phyloP scores from a whole-genome alignment of 2,113 vertebrate genomes.

The Chunga burmeisteri region DNA sequence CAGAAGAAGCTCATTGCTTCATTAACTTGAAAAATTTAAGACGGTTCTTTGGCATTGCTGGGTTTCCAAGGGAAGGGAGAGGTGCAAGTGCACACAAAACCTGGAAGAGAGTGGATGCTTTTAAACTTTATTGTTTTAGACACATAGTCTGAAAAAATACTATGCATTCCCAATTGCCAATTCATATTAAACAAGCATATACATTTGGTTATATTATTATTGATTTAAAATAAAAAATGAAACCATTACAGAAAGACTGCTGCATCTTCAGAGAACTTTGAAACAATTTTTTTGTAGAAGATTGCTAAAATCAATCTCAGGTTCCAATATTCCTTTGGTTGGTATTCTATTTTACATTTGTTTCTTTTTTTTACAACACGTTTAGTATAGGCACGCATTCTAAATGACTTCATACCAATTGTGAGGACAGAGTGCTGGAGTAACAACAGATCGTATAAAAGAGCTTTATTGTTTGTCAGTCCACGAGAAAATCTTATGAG shows the following conservation, averaged over 20 bases:
- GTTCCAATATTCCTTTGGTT: neutral
- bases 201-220: neutral
- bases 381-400: neutral
- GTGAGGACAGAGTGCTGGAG: neutral
- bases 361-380: neutral
- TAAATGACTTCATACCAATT: neutral
- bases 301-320: neutral
- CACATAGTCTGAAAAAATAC: constrained; percentile 50
- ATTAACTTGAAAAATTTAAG: no score
- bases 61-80: neutral
- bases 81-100: neutral
- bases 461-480: constrained; percentile 26
- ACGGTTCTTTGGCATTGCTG: rapidly evolving
- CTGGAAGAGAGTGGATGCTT: neutral
- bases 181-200: constrained; percentile 48
- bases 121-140: constrained; percentile 52
- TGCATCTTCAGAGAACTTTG: neutral
- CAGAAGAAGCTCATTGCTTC: no score
- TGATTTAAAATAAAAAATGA: neutral
- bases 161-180: constrained; percentile 42
- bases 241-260: constrained; percentile 4
- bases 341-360: neutral
- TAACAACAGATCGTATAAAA: constrained; percentile 26
- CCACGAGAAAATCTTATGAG: constrained; percentile 23
- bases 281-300: neutral